These are phyloP conservation scores for Scaptomyza montana DNA, from an alignment of 1,140 invertebrate species.

Conservation along the genomic window DNA sequence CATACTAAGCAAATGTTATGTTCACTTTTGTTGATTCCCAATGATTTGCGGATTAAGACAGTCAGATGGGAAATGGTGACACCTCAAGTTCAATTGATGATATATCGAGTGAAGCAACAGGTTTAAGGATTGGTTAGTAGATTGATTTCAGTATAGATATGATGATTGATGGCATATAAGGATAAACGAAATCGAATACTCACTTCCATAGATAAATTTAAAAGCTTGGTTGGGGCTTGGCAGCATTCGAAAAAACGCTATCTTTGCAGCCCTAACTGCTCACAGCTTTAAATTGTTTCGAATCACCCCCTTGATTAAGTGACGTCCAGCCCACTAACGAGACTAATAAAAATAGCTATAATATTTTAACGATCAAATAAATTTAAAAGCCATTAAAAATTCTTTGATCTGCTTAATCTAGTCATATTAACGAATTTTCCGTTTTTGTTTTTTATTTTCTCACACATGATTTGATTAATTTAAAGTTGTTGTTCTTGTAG, in stretches of 20 bases:
- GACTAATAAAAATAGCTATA: neutral
- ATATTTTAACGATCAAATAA: neutral
- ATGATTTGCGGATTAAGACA: slow-evolving; percentile 27
- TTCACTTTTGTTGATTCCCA: slow-evolving; percentile 49
- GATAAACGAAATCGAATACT: neutral
- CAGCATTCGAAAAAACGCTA: too few relatives aligned
- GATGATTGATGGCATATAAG: neutral
- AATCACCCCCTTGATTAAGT: too few relatives aligned
- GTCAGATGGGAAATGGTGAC: slow-evolving; percentile 5
- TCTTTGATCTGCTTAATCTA: slow-evolving; percentile 16
- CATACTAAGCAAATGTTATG: slow-evolving; percentile 70
- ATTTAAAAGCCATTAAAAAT: slow-evolving; percentile 7
- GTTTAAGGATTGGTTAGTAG: neutral
- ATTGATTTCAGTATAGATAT: neutral
- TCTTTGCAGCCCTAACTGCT: too few relatives aligned
- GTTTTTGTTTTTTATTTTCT: slow-evolving; percentile 22
- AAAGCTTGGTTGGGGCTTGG: too few relatives aligned
- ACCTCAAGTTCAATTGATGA: neutral
- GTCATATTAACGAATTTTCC: slow-evolving; percentile 29
- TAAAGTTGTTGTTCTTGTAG: slow-evolving; percentile 53
- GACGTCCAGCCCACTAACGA: too few relatives aligned
- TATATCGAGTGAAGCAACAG: neutral
- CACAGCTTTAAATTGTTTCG: too few relatives aligned
- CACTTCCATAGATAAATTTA: too few relatives aligned
- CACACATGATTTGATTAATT: slow-evolving; percentile 46